phyloP scores from a whole-genome alignment of 2,888 invertebrate genomes.

The Entomobrya multifasciata region DNA sequence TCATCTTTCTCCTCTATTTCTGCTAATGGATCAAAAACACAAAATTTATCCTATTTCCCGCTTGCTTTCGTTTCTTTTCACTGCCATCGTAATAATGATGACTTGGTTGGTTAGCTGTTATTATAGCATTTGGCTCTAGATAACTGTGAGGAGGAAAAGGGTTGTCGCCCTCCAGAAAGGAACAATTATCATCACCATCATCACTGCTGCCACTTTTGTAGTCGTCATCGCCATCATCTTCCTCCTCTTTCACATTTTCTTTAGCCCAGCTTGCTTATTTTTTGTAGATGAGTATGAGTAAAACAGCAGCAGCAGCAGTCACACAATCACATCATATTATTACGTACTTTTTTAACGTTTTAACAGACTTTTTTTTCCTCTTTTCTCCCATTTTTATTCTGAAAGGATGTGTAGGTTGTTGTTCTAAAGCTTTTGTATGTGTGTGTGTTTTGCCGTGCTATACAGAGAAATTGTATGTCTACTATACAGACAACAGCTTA shows the following conservation, averaged over 20 bases:
- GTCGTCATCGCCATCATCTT: neutral
- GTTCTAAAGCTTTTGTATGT: neutral
- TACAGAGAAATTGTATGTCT: neutral
- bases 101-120: neutral
- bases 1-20: neutral
- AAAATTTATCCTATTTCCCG: constrained; percentile 59
- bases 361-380: neutral
- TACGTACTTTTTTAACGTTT: constrained; percentile 12
- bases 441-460: neutral
- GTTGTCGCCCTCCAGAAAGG: neutral
- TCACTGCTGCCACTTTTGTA: too few species aligned
- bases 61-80: constrained; percentile 1
- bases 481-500: neutral
- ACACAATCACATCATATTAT: constrained; percentile 27
- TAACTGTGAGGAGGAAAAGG: neutral
- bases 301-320: too few species aligned
- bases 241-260: neutral
- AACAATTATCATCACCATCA: constrained; percentile 24
- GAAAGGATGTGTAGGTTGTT: too few species aligned
- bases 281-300: too few species aligned
- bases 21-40: constrained; percentile 75
- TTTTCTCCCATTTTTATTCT: neutral
- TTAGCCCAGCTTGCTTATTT: constrained; percentile 1
- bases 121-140: neutral
- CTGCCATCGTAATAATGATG: neutral